Evolutionary conservation across 2,113 vertebrate species (phyloP).

Genomic region (Ciconia boyciana): DNA sequence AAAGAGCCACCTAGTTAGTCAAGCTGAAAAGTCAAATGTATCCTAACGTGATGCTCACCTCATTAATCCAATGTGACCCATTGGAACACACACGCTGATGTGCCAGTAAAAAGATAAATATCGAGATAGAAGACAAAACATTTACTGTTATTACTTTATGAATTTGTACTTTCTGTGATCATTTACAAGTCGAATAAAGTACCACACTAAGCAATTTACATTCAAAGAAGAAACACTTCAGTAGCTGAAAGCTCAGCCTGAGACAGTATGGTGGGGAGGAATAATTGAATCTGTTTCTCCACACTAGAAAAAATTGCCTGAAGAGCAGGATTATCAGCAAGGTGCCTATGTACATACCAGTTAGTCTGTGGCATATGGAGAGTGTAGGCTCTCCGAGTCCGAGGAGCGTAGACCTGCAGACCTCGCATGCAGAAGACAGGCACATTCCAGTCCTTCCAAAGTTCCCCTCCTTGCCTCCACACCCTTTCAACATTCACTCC

Average conservation of each 20-base stretch:
- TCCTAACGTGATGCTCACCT: background rate
- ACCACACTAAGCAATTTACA: background rate
- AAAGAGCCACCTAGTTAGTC: background rate
- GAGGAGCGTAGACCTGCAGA: background rate
- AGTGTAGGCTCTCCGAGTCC: background rate
- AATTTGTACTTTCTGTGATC: background rate
- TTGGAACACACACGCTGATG: background rate
- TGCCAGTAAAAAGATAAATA: background rate
- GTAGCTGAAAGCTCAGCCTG: background rate
- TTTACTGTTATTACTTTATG: background rate
- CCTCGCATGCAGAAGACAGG: background rate
- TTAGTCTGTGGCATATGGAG: background rate
- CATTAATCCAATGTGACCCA: background rate
- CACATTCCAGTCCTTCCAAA: background rate
- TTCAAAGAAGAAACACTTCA: background rate
- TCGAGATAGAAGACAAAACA: background rate
- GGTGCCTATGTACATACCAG: background rate
- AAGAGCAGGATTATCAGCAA: background rate
- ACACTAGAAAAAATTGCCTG: background rate
- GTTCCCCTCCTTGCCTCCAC: background rate
- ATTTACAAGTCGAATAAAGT: background rate
- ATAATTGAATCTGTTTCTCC: background rate
- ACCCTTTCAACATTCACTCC: background rate
- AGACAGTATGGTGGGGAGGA: background rate
- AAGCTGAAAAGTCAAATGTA: background rate